These are phyloP conservation scores for Umimayanthus kanabou DNA, from an alignment of 92 coral and sea anemone species.

Conservation along the genomic window DNA sequence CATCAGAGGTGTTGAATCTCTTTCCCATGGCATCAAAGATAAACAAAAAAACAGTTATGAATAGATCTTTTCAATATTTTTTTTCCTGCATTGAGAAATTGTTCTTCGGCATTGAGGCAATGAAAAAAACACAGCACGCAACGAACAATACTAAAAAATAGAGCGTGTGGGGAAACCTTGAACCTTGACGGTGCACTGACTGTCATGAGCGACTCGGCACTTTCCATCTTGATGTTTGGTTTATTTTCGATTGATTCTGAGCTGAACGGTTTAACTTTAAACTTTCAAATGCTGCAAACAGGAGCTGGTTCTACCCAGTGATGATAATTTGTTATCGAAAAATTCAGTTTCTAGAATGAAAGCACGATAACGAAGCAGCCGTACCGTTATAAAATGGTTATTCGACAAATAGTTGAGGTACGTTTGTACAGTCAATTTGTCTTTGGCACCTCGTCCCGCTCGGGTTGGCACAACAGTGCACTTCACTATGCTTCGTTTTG, in stretches of 20 bases:
- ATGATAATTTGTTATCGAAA: background rate
- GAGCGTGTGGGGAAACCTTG: too few relatives aligned
- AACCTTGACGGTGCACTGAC: background rate
- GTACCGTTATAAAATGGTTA: background rate
- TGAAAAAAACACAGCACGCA: background rate
- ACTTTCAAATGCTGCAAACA: background rate
- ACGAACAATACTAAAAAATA: too few relatives aligned
- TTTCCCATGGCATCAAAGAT: background rate
- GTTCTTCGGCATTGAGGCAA: slow-evolving; percentile 11
- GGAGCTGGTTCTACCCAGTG: background rate
- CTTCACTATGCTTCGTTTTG: background rate
- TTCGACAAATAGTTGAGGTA: background rate
- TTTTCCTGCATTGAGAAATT: background rate
- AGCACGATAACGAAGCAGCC: background rate
- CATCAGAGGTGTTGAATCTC: background rate
- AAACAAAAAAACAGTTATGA: background rate
- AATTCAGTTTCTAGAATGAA: background rate
- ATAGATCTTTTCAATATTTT: background rate
- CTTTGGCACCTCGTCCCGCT: background rate
- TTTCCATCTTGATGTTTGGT: background rate
- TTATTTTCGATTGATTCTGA: background rate
- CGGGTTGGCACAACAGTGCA: background rate
- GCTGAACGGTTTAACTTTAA: background rate
- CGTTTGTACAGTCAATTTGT: background rate
- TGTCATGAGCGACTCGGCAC: background rate